A percentile compares a stretch with the other conserved stretches of the same genome.
Conservation (phyloP, 2,888 invertebrate species). For the Amaurobius ferox region DNA sequence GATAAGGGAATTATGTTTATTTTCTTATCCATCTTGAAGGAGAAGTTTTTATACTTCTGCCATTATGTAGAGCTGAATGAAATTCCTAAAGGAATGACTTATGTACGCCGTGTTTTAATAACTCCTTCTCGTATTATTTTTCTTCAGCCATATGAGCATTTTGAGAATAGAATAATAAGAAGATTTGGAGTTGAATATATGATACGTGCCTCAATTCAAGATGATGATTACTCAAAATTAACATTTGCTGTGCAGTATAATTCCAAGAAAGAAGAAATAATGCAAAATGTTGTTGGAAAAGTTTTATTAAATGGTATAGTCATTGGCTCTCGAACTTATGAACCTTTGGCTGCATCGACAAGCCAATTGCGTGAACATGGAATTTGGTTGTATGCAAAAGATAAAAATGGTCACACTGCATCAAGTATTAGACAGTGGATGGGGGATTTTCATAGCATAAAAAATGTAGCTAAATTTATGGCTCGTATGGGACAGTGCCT, state of each 20-base stretch:
- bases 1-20: slow-evolving; percentile 55
- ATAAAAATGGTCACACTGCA: slow-evolving; percentile 66
- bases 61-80: slow-evolving; percentile 31
- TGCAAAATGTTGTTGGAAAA: slow-evolving; percentile 44
- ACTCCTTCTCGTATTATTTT: slow-evolving; percentile 71
- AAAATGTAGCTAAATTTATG: slow-evolving; percentile 77
- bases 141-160: slow-evolving; percentile 67
- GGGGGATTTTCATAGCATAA: slow-evolving; percentile 74
- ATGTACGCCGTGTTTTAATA: slow-evolving; percentile 71
- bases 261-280: slow-evolving; percentile 49
- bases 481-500: slow-evolving; percentile 78
- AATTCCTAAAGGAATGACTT: slow-evolving; percentile 48
- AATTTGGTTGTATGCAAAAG: slow-evolving; percentile 74
- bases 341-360: slow-evolving; percentile 74
- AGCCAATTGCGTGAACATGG: slow-evolving; percentile 75
- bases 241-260: slow-evolving; percentile 53
- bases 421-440: slow-evolving; percentile 71
- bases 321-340: slow-evolving; percentile 73
- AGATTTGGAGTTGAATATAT: slow-evolving; percentile 71
- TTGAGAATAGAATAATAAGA: slow-evolving; percentile 72
- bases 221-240: slow-evolving; percentile 71
- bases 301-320: slow-evolving; percentile 52
- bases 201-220: slow-evolving; percentile 68
- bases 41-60: slow-evolving; percentile 48
- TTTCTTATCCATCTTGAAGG: slow-evolving; percentile 35